phyloP scores from a whole-genome alignment of 2,113 vertebrate genomes.

The Grallaria varia region DNA sequence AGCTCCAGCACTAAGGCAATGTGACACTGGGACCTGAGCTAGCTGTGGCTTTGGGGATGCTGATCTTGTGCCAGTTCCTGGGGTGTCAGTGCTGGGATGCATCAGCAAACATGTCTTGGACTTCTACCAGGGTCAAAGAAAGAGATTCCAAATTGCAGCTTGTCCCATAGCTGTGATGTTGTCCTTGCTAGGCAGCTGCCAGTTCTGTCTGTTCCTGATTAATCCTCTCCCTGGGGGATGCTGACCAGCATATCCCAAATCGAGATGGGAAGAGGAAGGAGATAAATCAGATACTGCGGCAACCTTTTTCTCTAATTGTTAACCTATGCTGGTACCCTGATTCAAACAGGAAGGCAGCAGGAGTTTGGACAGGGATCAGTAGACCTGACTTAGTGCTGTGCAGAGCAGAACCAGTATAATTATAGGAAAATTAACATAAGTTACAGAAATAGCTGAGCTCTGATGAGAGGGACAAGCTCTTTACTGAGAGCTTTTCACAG shows the following conservation, averaged over 20 bases:
- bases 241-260: background rate
- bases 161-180: background rate
- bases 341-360: conserved; percentile 9
- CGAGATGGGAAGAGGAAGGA: background rate
- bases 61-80: background rate
- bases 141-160: background rate
- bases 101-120: background rate
- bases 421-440: background rate
- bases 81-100: background rate
- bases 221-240: background rate
- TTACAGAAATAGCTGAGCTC: conserved; percentile 6
- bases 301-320: conserved; percentile 16
- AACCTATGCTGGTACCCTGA: background rate
- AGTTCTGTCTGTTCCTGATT: background rate
- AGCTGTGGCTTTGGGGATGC: background rate
- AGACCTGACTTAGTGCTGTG: background rate
- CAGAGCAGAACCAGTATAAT: background rate
- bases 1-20: background rate
- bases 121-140: background rate
- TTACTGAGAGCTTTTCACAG: background rate
- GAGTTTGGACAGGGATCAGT: background rate
- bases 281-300: background rate
- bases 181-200: conserved; percentile 2
- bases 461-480: background rate
- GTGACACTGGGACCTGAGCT: background rate